Conservation (phyloP, 2,888 invertebrate genomes). For the Baccha elongata region DNA sequence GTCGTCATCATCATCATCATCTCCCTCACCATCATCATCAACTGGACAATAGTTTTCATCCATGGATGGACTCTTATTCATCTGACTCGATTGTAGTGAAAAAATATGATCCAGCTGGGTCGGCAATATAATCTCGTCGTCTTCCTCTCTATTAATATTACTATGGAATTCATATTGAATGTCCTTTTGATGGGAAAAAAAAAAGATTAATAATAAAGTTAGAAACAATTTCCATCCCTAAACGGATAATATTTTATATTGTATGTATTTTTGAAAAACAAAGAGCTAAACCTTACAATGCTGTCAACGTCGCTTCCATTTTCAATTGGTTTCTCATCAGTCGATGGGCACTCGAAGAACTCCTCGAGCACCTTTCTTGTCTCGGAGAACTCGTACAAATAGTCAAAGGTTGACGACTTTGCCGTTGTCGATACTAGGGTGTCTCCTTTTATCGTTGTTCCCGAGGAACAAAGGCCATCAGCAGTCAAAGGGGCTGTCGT, state of each 20-base stretch:
- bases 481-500: conserved; percentile 39
- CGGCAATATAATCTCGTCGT: conserved; percentile 75
- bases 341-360: conserved; percentile 92
- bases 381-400: conserved; percentile 95
- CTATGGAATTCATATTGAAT: conserved; percentile 84
- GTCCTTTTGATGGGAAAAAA: conserved; percentile 79
- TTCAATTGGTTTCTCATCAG: conserved; percentile 84
- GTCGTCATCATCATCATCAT: conserved; percentile 75
- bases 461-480: conserved; percentile 63
- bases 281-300: conserved; percentile 78
- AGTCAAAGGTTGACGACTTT: conserved; percentile 89
- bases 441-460: conserved; percentile 64
- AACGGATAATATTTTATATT: conserved; percentile 17
- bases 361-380: conserved; percentile 95
- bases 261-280: not conserved
- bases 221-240: conserved; percentile 29
- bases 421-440: conserved; percentile 70
- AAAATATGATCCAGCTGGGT: conserved; percentile 76
- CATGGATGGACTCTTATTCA: conserved; percentile 74
- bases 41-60: conserved; percentile 78
- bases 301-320: conserved; percentile 82
- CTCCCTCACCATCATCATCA: conserved; percentile 62
- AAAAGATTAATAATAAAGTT: conserved; percentile 21
- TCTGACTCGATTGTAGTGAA: conserved; percentile 73
- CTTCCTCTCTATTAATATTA: conserved; percentile 78